phyloP scores from a whole-genome alignment of 2,888 invertebrate species.

The Congeria kusceri region DNA sequence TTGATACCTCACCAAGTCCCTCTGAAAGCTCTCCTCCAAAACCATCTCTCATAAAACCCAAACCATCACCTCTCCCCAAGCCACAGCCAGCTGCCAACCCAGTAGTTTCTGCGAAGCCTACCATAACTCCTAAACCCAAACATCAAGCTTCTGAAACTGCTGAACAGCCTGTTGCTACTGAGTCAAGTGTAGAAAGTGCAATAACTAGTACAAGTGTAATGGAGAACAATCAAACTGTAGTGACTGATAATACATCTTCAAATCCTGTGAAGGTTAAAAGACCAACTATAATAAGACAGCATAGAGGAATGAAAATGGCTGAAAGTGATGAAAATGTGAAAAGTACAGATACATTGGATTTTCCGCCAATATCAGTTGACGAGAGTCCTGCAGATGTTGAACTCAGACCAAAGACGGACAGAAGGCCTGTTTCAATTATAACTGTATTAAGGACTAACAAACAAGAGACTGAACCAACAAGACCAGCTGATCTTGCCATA shows the following conservation, averaged over 20 bases:
- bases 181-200: background rate
- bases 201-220: background rate
- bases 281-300: slow-evolving; percentile 71
- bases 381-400: background rate
- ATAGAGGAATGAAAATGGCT: slow-evolving; percentile 34
- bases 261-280: slow-evolving; percentile 51
- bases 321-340: slow-evolving; percentile 47
- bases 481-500: background rate
- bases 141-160: background rate
- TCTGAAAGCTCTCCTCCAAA: background rate
- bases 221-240: background rate
- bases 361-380: slow-evolving; percentile 4
- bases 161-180: background rate
- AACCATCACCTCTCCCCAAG: slow-evolving; percentile 31
- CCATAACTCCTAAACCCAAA: background rate
- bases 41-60: slow-evolving; percentile 29
- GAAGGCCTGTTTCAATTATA: slow-evolving; percentile 68
- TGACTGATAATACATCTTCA: slow-evolving; percentile 3
- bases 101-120: slow-evolving; percentile 25
- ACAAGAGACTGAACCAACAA: background rate
- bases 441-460: slow-evolving; percentile 51
- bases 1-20: slow-evolving; percentile 6
- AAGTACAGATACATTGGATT: background rate
- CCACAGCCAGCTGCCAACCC: slow-evolving; percentile 66
- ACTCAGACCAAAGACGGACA: slow-evolving; percentile 54